Base-by-base conservation (phyloP, 2,113 vertebrate genomes). In the Synodontis membranacea region DNA sequence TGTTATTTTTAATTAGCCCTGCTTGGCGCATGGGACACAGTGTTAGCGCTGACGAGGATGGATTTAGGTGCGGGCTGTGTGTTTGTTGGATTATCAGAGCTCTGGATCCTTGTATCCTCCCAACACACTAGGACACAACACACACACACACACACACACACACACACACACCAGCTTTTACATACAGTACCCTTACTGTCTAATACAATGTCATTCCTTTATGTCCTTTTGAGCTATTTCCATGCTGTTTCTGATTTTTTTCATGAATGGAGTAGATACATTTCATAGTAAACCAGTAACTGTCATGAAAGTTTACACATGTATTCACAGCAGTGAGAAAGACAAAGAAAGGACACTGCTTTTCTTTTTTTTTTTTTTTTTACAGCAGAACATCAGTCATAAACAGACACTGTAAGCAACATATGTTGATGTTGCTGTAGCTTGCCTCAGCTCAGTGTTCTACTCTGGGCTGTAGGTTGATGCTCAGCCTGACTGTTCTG, bases 1-100 rank as follows among this genome's bases (percentile, higher is more conserved):
- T 95, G 93, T 95, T 95, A 93, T 95, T 95, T 95, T 96, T 96
- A 96, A 96, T 96, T 96, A 95, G 93, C 92, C 85, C 87, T 92
- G 91, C 91, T 94, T 82, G 89, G 92, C 91, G 92, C 92, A 88
- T 87, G 83, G 91, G 92, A 91, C 84, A 87, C 78, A 37, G 87
- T 84, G 90, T 91, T 93, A 91, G 94, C 93, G 94, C 95, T 95
- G 95, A 95, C 93, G 89, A 92, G 92, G 92, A 86, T 89, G 79
- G 91, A 94, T 90, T 94, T 91, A 92, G 85, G 91, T 90, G 90
- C 91, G 92, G 89, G 85, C 87, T 79, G 88, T 89, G 90, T 91
- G 88, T 92, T 90, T 92, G 88, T 86, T 89, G 89, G 88, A 84
- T 89, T 54, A 72, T n/a, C 84, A 50, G 37, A 62, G 80, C 52